These are phyloP conservation scores for Trissonchulus sp. DNA, from an alignment of 2,888 invertebrate genomes.

Conservation along the genomic window DNA sequence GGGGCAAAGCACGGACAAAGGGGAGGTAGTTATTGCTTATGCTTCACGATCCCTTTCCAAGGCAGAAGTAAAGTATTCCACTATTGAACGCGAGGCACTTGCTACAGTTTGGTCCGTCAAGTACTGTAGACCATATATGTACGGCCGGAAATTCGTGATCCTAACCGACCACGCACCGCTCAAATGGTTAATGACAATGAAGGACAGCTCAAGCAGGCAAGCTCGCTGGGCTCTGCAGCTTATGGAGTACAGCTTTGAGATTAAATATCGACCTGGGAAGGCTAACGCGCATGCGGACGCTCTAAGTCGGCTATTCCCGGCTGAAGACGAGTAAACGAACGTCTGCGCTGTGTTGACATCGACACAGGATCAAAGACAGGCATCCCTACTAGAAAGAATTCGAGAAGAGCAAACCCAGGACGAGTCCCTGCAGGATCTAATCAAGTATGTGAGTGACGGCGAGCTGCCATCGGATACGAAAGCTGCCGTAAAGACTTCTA, in stretches of 20 bases:
- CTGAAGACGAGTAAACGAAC: background rate
- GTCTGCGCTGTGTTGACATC: background rate
- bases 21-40: background rate
- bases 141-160: slow-evolving; percentile 46
- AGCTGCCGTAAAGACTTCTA: background rate
- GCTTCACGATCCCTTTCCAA: slow-evolving; percentile 28
- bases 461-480: background rate
- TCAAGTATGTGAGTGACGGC: background rate
- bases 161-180: slow-evolving; percentile 55
- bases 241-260: slow-evolving; percentile 49
- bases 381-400: background rate
- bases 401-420: background rate
- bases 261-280: slow-evolving; percentile 50
- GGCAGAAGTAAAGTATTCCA: slow-evolving; percentile 51
- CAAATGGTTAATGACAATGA: slow-evolving; percentile 55
- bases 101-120: slow-evolving; percentile 48
- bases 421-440: background rate
- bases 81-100: slow-evolving; percentile 52
- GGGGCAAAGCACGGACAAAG: slow-evolving; percentile 17
- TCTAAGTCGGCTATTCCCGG: slow-evolving; percentile 40
- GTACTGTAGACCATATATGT: slow-evolving; percentile 53
- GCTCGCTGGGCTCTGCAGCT: slow-evolving; percentile 54
- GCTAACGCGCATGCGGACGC: slow-evolving; percentile 51
- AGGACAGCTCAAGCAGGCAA: slow-evolving; percentile 53
- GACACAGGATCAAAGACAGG: background rate